Base-by-base conservation (phyloP, 2,113 vertebrate species). In the Macroglossus sobrinus region DNA sequence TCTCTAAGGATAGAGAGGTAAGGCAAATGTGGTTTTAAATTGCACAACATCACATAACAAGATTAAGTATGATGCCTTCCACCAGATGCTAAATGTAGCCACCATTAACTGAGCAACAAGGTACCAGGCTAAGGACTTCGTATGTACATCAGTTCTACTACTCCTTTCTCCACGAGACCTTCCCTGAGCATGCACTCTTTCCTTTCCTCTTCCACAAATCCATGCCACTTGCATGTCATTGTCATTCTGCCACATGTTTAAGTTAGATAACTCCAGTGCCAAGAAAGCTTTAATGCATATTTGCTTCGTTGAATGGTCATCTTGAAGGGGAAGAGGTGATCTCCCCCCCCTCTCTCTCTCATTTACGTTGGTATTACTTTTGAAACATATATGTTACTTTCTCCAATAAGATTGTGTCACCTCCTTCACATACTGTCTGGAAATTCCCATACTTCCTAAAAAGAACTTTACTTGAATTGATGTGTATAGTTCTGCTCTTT, bases 371-470 rank as follows among this genome's bases (percentile, higher is more conserved):
- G 33, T 72, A n/a, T 80, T 74, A 64, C 45, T 87, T 96, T 95
- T 94, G 82, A 96, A 96, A 91, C 21, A 50, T 19, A 19, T 5
- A 47, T 89, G 85, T 93, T 97, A 90, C 96, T 95, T 97, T 93
- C 86, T 82, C 84, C 79, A 95, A 78, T 94, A 97, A 92, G 74
- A 80, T 86, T 80, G 93, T 93, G 89, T 97, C 97, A 93, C 85
- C 89, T 95, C 96, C 93, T 97, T 64, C 91, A 24, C 47, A 89
- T 68, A 88, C 97, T 85, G 96, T 61, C 30, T 97, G 97, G 97
- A 96, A 97, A 95, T 89, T 72, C 80, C 91, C 89, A 40, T 57
- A 10, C 89, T 93, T 95, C 81, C 84, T 91, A 30, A 85, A 35
- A 40, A 86, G 88, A 91, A 84, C 93, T 84, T 91, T 19, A n/a